A percentile compares a stretch with the other conserved stretches of the same genome.
Conservation (phyloP, 2,113 vertebrate genomes). For the Brachypodius melanocephalos region DNA sequence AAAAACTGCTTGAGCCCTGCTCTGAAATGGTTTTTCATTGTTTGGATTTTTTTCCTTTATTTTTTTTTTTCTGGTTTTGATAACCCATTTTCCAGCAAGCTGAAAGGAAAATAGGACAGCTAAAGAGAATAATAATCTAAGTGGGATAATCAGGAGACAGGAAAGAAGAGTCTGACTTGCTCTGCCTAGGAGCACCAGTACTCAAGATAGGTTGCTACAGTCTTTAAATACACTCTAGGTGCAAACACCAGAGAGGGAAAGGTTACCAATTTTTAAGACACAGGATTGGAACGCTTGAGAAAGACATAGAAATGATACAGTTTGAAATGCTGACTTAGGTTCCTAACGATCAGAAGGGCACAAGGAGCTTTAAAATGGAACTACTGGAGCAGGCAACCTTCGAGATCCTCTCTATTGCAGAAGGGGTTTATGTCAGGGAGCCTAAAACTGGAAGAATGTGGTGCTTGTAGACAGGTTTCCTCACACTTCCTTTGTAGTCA, state of each 20-base stretch:
- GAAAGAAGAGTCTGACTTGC: neutral
- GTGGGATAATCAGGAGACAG: neutral
- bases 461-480: neutral
- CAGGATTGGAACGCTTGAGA: neutral
- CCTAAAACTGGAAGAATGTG: neutral
- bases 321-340: neutral
- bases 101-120: neutral
- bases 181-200: neutral
- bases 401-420: neutral
- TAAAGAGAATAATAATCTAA: neutral
- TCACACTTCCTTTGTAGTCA: neutral
- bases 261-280: neutral
- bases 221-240: neutral
- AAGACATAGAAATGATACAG: neutral
- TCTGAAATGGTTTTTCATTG: neutral
- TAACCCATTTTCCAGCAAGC: neutral
- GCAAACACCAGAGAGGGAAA: neutral
- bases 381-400: neutral
- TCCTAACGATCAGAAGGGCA: neutral
- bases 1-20: neutral
- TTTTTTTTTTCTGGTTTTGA: neutral
- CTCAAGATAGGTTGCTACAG: neutral
- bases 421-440: neutral
- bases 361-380: neutral
- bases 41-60: neutral